Evolutionary conservation across 2,888 invertebrate species (phyloP), one percentile per base, ranked within the genome.

Genomic region (Microplitis manilae): DNA sequence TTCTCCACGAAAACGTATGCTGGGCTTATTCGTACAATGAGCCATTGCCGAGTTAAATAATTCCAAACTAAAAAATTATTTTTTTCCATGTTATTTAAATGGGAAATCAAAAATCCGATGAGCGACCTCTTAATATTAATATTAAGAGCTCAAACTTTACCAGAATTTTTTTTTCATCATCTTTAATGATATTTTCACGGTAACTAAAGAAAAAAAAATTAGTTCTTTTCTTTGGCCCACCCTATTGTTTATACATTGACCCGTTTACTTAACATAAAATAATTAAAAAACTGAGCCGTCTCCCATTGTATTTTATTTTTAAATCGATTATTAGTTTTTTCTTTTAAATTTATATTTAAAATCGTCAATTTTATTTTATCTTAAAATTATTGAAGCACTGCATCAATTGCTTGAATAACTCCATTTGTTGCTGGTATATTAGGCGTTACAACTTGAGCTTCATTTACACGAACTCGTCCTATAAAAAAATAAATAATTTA

Each of bases 351-450:
- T 20, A 15, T 68, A n/a, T 69, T 30, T 8, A 40, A 9, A 50
- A 50, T 50, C 50, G 50, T 50, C 50, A 50, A 5, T 50, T 8
- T 38, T 61, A 13, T 38, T 20, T 59, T 38, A 38, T 50, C 6
- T n/a, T 59, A 5, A 30, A 40, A 67, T 67, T 6, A n/a, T 92
- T 92, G 94, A 79, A 94, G 90, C 65, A 94, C 91, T 40, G 92
- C 91, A 85, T 96, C 96, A 80, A 96, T 91, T 8, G 95, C 96
- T 89, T 96, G 96, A 85, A 96, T 94, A 78, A 96, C 96, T 83
- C 96, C 96, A 89, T 96, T 96, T 73, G 96, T 96, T 73, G 96
- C 94, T 72, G 96, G 96, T 84, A 96, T 95, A 90, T 96, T 96
- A 89, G 95, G 95, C 70, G 96, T 95, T 79, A 95, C 91, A 86